These are phyloP conservation scores for Harpagifer antarcticus DNA, from an alignment of 2,797 vertebrate species.

Conservation along the genomic window DNA sequence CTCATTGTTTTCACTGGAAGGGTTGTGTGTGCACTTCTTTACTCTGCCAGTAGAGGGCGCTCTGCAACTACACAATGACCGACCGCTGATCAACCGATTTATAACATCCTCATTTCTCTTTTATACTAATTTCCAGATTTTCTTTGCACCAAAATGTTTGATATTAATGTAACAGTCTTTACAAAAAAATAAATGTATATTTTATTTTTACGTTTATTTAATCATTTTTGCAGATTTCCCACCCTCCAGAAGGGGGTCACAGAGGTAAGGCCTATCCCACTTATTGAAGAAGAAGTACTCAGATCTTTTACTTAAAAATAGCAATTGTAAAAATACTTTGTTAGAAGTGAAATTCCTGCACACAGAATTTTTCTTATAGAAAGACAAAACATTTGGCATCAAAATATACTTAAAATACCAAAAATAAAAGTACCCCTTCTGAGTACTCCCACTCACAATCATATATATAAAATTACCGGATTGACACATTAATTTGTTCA, in stretches of 20 bases:
- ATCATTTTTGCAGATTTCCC: conserved; percentile 51
- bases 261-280: conserved; percentile 54
- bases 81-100: neutral
- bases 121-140: neutral
- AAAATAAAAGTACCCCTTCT: too few relatives aligned
- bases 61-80: conserved; percentile 5
- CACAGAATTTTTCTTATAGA: too few relatives aligned
- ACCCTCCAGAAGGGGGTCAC: neutral
- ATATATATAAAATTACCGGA: too few relatives aligned
- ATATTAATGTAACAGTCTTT: neutral
- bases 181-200: neutral
- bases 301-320: too few relatives aligned
- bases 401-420: too few relatives aligned
- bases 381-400: too few relatives aligned
- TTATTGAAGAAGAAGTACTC: too few relatives aligned
- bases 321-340: too few relatives aligned
- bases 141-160: conserved; percentile 4
- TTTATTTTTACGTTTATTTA: neutral
- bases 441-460: too few relatives aligned
- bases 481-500: too few relatives aligned
- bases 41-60: conserved; percentile 49
- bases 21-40: neutral
- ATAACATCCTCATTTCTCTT: neutral
- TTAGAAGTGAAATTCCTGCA: too few relatives aligned
- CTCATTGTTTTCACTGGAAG: conserved; percentile 26